phyloP scores from a whole-genome alignment of 2,888 invertebrate genomes.

The Drosophila mayaguana region DNA sequence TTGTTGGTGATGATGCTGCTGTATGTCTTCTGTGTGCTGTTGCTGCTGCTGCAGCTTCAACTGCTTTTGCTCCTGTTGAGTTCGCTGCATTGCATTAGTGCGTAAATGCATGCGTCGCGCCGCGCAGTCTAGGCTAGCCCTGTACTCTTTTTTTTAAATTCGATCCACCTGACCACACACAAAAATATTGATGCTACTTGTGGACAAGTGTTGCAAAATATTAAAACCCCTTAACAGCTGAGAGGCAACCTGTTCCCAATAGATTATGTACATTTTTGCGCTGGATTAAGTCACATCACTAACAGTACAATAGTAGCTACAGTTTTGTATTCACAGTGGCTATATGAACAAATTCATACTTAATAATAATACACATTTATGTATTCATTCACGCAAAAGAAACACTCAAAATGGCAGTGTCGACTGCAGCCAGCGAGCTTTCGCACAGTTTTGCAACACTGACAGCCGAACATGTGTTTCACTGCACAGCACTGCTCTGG shows the following conservation, averaged over 20 bases:
- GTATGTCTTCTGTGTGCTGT: slow-evolving; percentile 24
- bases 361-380: background rate
- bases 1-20: slow-evolving; percentile 18
- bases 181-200: slow-evolving; percentile 36
- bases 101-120: slow-evolving; percentile 5
- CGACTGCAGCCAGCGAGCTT: background rate
- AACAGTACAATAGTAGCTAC: background rate
- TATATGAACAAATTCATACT: background rate
- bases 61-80: slow-evolving; percentile 48
- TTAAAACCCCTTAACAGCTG: slow-evolving; percentile 30
- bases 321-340: background rate
- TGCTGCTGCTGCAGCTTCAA: slow-evolving; percentile 40
- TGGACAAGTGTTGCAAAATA: slow-evolving; percentile 32
- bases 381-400: background rate
- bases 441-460: slow-evolving; percentile 11
- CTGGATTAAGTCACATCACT: background rate
- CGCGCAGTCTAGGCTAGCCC: background rate
- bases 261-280: too few species aligned
- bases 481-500: slow-evolving; percentile 20
- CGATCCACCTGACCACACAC: slow-evolving; percentile 16
- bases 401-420: background rate
- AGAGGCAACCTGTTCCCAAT: background rate
- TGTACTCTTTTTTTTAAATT: background rate
- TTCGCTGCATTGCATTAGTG: slow-evolving; percentile 42
- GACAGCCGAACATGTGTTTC: slow-evolving; percentile 22